phyloP scores from a whole-genome alignment of 2,888 invertebrate species.

The Lasioglossum zephyrum region DNA sequence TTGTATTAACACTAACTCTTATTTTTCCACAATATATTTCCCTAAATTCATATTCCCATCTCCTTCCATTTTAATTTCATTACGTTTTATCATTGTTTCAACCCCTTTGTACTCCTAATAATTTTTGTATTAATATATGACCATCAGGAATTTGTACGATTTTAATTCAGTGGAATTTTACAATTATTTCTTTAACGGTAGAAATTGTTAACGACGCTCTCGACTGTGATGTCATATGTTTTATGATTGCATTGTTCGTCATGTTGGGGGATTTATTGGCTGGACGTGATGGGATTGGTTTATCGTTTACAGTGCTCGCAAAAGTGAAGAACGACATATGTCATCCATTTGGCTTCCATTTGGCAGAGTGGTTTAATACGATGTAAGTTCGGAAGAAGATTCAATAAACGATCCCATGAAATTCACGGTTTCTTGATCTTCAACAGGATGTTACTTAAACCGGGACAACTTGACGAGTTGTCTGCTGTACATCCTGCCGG shows the following conservation, averaged over 20 bases:
- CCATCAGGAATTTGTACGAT: background rate
- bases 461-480: background rate
- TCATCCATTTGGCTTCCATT: background rate
- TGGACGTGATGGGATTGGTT: background rate
- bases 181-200: background rate
- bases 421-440: background rate
- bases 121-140: background rate
- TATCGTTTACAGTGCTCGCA: background rate
- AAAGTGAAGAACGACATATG: background rate
- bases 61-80: too few relatives aligned
- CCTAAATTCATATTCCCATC: too few relatives aligned
- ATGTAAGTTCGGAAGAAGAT: background rate
- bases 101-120: background rate
- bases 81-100: background rate
- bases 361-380: background rate
- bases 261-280: background rate
- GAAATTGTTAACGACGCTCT: background rate
- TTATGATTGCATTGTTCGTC: background rate
- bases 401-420: background rate
- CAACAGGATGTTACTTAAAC: constrained; percentile 14
- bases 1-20: too few relatives aligned
- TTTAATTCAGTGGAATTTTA: background rate
- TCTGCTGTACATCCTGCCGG: background rate
- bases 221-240: too few relatives aligned
- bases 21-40: too few relatives aligned